Base-by-base conservation (phyloP, 2,888 invertebrate species). In the Acronicta leporina region DNA sequence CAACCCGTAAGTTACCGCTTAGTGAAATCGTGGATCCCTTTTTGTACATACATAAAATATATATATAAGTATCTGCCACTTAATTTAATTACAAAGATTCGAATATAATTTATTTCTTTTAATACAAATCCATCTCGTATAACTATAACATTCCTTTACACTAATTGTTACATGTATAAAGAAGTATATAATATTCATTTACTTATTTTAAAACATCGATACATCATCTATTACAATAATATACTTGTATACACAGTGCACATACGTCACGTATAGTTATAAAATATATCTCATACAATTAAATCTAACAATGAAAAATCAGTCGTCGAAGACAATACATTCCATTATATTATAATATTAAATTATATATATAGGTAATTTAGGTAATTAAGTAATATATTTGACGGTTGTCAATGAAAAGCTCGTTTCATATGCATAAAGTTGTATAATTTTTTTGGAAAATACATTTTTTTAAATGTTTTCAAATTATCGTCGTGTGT, bases 251-350 rank as follows among this genome's bases (percentile, higher is more conserved):
- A 92, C 80, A 81, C 73, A 77, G 74, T 77, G 78, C 67, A 72
- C 72, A 77, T 66, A 79, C 48, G 83, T 82, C 85, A 87, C 84
- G 80, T 87, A 87, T 80, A 86, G 75, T 87, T 88, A 87, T 83
- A 89, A 90, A 87, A 88, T 86, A 85, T 88, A 82, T 68, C 48
- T 79, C 77, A 77, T 84, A 84, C 82, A 82, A 79, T 81, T 71
- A 74, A 85, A 85, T 84, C 88, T 92, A 89, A 86, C 83, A 78
- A 89, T 89, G 88, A 93, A 92, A 77, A 92, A 92, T 94, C 93
- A 93, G 93, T 94, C 92, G 86, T 88, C 83, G 85, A 87, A 90
- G 90, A 91, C 87, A 87, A 87, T 84, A 79, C 79, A 76, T 71
- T 73, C 54, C 51, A 67, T 75, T 77, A 79, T 78, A 76, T 75